Evolutionary conservation across 2,888 invertebrate species (phyloP).

Genomic region (Yponomeuta evonymella): DNA sequence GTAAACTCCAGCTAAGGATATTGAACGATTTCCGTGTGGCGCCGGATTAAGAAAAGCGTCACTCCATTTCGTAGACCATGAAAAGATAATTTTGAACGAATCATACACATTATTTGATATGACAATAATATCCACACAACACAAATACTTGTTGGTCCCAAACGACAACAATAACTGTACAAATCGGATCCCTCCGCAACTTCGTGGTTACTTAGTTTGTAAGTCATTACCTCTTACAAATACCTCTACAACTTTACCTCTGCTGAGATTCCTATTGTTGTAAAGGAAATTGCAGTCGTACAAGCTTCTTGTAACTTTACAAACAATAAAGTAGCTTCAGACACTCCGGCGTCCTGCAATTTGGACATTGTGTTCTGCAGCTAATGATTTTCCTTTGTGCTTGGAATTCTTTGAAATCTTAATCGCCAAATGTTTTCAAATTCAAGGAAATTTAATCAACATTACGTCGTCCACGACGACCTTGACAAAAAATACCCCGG

Average conservation of each 20-base stretch:
- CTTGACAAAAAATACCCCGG: no score
- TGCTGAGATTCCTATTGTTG: neutral
- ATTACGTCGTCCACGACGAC: neutral
- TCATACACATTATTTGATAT: no score
- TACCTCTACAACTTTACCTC: constrained; percentile 4
- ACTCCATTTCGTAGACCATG: no score
- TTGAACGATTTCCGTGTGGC: no score
- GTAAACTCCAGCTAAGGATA: no score
- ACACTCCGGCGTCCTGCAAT: neutral
- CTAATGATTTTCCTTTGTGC: neutral
- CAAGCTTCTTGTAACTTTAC: neutral
- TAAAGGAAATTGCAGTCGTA: neutral
- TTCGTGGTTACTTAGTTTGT: neutral
- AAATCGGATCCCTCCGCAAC: neutral
- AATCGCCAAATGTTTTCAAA: neutral
- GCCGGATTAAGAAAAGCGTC: no score
- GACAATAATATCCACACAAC: no score
- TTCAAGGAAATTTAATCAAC: neutral
- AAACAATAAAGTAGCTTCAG: neutral
- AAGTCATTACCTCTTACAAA: no score
- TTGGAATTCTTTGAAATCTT: neutral
- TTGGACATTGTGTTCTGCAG: neutral
- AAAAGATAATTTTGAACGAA: no score
- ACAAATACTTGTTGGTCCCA: no score
- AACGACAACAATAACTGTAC: no score